phyloP scores from a whole-genome alignment of 2,888 invertebrate genomes.

The Panorpa germanica region DNA sequence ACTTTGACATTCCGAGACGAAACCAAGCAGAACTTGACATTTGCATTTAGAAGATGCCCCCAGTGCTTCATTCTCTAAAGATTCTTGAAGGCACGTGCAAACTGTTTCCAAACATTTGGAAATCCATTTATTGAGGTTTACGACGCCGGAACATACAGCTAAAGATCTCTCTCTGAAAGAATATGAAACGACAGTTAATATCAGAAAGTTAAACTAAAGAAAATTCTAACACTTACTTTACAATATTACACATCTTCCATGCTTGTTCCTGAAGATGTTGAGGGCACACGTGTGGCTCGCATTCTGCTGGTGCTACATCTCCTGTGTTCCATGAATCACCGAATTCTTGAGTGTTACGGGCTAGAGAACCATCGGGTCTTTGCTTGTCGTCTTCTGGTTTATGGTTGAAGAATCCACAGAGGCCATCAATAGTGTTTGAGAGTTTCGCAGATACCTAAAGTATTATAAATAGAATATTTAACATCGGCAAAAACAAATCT shows the following conservation, averaged over 20 bases:
- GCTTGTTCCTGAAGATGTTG: slow-evolving; percentile 39
- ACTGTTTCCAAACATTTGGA: slow-evolving; percentile 56
- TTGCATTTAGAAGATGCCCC: slow-evolving; percentile 32
- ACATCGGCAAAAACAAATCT: not conserved
- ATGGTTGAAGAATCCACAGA: slow-evolving; percentile 63
- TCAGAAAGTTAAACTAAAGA: slow-evolving; percentile 2
- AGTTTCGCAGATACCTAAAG: slow-evolving; percentile 34
- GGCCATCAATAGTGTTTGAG: slow-evolving; percentile 46
- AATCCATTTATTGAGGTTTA: slow-evolving; percentile 48
- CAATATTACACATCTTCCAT: slow-evolving; percentile 44
- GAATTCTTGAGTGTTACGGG: slow-evolving; percentile 46
- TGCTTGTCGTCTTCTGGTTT: slow-evolving; percentile 45
- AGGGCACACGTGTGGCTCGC: slow-evolving; percentile 41
- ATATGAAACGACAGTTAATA: slow-evolving; percentile 5
- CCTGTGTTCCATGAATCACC: slow-evolving; percentile 55
- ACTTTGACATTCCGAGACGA: slow-evolving; percentile 55
- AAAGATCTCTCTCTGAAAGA: slow-evolving; percentile 38
- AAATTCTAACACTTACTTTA: slow-evolving; percentile 32
- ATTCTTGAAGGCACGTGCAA: slow-evolving; percentile 47
- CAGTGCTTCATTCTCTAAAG: slow-evolving; percentile 20
- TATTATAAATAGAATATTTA: slow-evolving; percentile 8
- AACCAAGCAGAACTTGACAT: slow-evolving; percentile 47
- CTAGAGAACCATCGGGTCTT: slow-evolving; percentile 42
- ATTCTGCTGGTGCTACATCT: slow-evolving; percentile 25
- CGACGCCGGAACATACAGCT: slow-evolving; percentile 36